Base-by-base conservation (phyloP, 2,113 vertebrate species). In the Eclectus roratus region DNA sequence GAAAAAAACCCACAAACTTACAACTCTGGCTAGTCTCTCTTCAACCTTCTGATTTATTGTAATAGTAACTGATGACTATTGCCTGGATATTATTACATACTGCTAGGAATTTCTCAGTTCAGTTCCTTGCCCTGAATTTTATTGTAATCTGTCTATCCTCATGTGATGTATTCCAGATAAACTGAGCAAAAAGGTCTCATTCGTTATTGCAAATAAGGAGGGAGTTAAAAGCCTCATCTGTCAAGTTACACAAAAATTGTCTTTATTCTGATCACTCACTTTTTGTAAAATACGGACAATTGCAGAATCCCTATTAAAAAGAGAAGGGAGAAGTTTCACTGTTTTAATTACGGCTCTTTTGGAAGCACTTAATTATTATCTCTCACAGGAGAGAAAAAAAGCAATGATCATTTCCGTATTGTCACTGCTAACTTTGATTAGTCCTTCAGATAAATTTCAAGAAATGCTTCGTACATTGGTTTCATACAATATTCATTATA, bases 231-330 rank as follows among this genome's bases (percentile, higher is more conserved):
- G 50, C 83, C 53, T 91, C 61, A 89, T 95, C 96, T 94, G 78
- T 96, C 90, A 91, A 93, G 47, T 66, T 70, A 82, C 85, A 91
- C 49, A 88, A 93, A 96, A 94, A 91, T 88, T 84, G 77, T 94
- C 93, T 94, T 92, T 94, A 80, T 93, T 95, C 77, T 94, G 81
- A 93, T 92, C 3, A 7, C 60, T 95, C 61, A 33, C 63, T 92
- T 73, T 89, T 84, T 72, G 47, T 93, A 85, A 88, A 89, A 91
- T 85, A 46, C 11, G 27, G 52, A 89, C 63, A 81, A 80, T 93
- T 95, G 92, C 78, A 91, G 33, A 72, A 50, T 66, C 10, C 4
- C 1, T 33, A 90, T 80, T 50, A 31, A 35, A 80, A 89, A 89
- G 15, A n/a, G 17, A 28, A 56, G 20, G 28, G 63, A 88, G 85